Conservation (phyloP, 2,797 vertebrate genomes). For the Trematomus bernacchii region DNA sequence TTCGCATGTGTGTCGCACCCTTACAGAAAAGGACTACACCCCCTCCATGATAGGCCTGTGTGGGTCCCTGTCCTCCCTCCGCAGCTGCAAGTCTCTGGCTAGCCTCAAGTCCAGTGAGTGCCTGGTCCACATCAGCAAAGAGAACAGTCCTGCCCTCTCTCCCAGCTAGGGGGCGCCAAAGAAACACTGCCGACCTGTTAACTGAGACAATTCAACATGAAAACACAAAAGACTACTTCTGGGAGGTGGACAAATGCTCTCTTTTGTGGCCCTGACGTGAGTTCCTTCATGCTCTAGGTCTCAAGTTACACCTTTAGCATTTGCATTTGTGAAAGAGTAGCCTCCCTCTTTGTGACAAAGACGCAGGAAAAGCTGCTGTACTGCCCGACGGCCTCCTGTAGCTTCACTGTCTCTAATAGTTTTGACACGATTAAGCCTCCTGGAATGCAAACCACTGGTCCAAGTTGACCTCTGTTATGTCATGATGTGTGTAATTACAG, state of each 20-base stretch:
- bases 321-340: constrained; percentile 50
- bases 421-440: constrained; percentile 49
- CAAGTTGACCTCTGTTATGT: constrained; percentile 41
- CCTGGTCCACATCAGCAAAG: constrained; percentile 96
- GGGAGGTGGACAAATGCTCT: constrained; percentile 36
- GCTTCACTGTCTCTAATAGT: constrained; percentile 54
- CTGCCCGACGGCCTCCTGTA: constrained; percentile 61
- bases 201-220: constrained; percentile 58
- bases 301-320: constrained; percentile 46
- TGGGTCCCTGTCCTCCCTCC: constrained; percentile 94
- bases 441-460: constrained; percentile 62
- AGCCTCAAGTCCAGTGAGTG: constrained; percentile 98
- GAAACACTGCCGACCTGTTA: constrained; percentile 57
- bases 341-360: constrained; percentile 52
- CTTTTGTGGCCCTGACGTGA: constrained; percentile 34
- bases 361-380: constrained; percentile 72
- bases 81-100: constrained; percentile 95
- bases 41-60: constrained; percentile 97
- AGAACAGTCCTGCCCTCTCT: constrained; percentile 93
- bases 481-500: constrained; percentile 46
- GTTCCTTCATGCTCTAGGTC: constrained; percentile 58
- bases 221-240: constrained; percentile 48
- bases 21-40: constrained; percentile 93
- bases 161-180: constrained; percentile 90
- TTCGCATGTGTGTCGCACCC: constrained; percentile 30